A percentile compares a stretch with the other conserved stretches of the same genome.
Conservation (phyloP, 2,113 vertebrate genomes). For the Stomatorhinus ivindoensis region DNA sequence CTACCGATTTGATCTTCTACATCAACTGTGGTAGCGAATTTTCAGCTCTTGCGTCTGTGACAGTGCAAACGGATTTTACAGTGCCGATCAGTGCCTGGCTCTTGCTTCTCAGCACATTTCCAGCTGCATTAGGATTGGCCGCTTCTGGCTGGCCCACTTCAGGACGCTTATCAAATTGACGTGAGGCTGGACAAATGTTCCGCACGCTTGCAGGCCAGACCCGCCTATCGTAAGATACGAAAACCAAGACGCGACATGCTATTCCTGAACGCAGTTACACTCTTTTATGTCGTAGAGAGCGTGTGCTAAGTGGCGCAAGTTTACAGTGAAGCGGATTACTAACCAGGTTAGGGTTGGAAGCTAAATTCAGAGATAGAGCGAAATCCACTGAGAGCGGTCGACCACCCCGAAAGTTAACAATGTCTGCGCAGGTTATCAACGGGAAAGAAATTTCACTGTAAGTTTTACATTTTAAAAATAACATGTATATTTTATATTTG, state of each 20-base stretch:
- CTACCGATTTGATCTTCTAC: not conserved
- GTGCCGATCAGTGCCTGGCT: not conserved
- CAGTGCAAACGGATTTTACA: not conserved
- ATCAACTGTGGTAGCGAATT: not conserved
- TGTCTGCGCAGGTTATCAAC: slow-evolving; percentile 60
- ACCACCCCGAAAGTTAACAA: slow-evolving; percentile 23
- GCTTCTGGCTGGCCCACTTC: not conserved
- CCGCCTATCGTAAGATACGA: not conserved
- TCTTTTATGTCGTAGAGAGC: not conserved
- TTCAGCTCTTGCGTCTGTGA: not conserved
- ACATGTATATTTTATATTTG: not conserved
- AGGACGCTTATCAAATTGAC: not conserved
- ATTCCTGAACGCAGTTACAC: not conserved
- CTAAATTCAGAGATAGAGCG: not conserved
- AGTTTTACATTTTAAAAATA: slow-evolving; percentile 34
- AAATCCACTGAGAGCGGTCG: not conserved
- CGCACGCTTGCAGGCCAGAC: not conserved
- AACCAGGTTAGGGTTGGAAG: not conserved
- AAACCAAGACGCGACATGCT: not conserved
- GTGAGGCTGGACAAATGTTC: not conserved
- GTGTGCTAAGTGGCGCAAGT: not conserved
- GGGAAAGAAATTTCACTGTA: slow-evolving; percentile 66
- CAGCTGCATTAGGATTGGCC: not conserved
- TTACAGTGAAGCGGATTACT: not conserved
- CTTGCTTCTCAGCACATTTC: not conserved